Percentiles rank a stretch among this genome's conserved stretches.
These are phyloP conservation scores for Sitophilus oryzae DNA, from an alignment of 1,140 invertebrate genomes.

Conservation along the genomic window DNA sequence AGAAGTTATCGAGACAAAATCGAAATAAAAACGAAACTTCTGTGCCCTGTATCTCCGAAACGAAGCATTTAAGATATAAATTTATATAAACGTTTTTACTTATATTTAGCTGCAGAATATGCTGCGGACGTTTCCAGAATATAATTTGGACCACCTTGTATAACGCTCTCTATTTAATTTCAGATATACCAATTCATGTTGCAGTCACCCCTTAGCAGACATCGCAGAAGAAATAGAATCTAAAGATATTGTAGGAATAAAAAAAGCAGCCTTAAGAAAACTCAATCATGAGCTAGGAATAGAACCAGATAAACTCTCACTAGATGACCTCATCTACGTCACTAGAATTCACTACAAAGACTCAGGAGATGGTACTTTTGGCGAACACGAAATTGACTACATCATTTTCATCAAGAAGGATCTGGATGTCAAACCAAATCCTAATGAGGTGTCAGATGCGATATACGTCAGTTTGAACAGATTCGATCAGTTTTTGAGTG, in stretches of 20 bases:
- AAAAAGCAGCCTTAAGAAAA: constrained; percentile 76
- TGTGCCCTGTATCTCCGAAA: too few relatives aligned
- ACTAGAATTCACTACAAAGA: constrained; percentile 86
- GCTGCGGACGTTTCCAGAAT: constrained; percentile 60
- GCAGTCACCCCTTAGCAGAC: constrained; percentile 88
- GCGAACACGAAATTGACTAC: constrained; percentile 97
- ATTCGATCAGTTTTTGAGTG: constrained; percentile 59
- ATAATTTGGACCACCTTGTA: too few relatives aligned
- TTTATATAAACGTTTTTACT: too few relatives aligned
- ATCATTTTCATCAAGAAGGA: constrained; percentile 76
- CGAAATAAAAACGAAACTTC: too few relatives aligned
- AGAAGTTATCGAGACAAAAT: too few relatives aligned
- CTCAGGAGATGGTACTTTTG: constrained; percentile 68
- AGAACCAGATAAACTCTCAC: constrained; percentile 53
- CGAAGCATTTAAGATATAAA: too few relatives aligned
- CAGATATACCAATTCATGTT: constrained; percentile 91
- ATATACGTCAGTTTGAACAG: constrained; percentile 65
- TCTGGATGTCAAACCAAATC: constrained; percentile 73
- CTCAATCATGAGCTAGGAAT: constrained; percentile 85
- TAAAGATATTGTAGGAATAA: constrained; percentile 65
- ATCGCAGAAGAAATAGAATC: constrained; percentile 71
- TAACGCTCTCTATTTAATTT: too few relatives aligned
- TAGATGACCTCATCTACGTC: constrained; percentile 70
- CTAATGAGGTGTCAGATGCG: constrained; percentile 83
- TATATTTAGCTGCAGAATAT: neutral